These are phyloP conservation scores for Electrona antarctica DNA, from an alignment of 2,113 vertebrate species.

Conservation along the genomic window DNA sequence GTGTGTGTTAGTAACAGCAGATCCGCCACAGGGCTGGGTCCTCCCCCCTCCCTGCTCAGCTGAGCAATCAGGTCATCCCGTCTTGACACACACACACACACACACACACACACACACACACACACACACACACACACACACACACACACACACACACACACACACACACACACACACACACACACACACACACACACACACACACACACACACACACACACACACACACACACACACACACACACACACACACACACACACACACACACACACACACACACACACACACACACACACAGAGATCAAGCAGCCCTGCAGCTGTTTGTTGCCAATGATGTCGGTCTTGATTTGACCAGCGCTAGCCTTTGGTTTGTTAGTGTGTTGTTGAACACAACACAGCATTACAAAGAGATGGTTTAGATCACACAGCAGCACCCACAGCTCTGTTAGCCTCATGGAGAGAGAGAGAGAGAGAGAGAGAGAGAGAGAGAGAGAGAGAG, in stretches of 20 bases:
- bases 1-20: too few species aligned
- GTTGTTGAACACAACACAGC: background rate
- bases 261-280: constrained; percentile 72
- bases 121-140: constrained; percentile 54
- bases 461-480: too few species aligned
- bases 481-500: too few species aligned
- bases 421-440: too few species aligned
- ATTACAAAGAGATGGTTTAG: too few species aligned
- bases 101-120: constrained; percentile 19
- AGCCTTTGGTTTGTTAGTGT: constrained; percentile 61
- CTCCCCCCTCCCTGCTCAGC: constrained; percentile 77
- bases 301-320: constrained; percentile 74
- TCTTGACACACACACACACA: constrained; percentile 67
- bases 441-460: too few species aligned
- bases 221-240: constrained; percentile 25
- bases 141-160: constrained; percentile 54
- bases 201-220: constrained; percentile 54
- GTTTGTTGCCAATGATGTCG: constrained; percentile 80
- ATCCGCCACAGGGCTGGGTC: constrained; percentile 60
- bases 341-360: constrained; percentile 69
- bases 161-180: constrained; percentile 25
- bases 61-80: constrained; percentile 83
- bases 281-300: constrained; percentile 42
- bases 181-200: constrained; percentile 50
- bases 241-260: constrained; percentile 44